Conservation (phyloP, 2,113 vertebrate genomes). For the Silurus asotus region DNA sequence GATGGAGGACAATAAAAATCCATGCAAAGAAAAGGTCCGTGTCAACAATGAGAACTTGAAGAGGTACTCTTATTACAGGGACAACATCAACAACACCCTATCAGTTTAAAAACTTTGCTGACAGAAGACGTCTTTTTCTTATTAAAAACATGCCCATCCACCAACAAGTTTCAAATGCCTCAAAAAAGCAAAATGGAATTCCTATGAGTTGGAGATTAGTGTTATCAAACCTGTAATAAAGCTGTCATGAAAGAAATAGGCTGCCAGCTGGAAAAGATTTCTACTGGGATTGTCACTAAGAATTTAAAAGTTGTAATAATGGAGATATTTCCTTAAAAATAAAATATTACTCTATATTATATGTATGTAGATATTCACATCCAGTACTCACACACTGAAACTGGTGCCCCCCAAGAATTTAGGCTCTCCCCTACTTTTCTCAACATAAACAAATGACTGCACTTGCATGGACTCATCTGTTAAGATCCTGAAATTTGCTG, state of each 20-base stretch:
- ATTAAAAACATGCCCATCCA: not conserved
- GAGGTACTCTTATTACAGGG: not conserved
- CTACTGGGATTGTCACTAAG: not conserved
- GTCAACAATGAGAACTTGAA: not conserved
- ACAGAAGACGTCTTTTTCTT: not conserved
- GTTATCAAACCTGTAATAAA: constrained; percentile 14
- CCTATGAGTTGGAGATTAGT: constrained; percentile 4
- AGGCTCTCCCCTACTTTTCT: no score
- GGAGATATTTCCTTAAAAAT: not conserved
- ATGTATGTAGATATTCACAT: no score
- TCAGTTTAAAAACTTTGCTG: not conserved
- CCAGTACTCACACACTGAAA: no score
- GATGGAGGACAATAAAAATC: not conserved
- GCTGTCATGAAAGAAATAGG: not conserved
- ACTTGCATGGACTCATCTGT: no score
- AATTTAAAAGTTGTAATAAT: not conserved
- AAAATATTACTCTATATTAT: not conserved
- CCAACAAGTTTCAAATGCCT: not conserved
- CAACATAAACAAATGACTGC: no score
- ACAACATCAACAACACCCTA: not conserved
- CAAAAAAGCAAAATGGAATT: not conserved
- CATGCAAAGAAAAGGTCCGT: not conserved
- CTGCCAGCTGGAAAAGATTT: not conserved
- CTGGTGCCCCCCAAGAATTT: no score
- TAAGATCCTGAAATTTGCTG: no score